Base-by-base conservation (phyloP, 2,797 vertebrate species). In the Gila robusta region DNA sequence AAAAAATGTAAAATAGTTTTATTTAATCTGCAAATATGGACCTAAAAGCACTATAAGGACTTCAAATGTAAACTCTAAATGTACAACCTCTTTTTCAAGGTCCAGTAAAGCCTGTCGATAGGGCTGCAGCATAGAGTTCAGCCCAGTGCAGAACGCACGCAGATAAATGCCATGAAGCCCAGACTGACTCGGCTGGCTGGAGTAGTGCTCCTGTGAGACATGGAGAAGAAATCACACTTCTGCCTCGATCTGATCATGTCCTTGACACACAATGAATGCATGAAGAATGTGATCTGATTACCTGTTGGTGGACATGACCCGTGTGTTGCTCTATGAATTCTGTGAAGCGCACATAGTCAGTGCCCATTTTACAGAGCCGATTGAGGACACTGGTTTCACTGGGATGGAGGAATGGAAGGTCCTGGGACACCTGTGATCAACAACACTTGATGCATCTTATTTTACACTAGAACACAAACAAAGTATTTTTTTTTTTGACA, bases 241-340 rank as follows among this genome's bases (percentile, higher is more conserved):
- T 14, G 9, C 14, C 28, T n/a, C 28, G 10, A n/a, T 37, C 39
- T 12, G 3, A 66, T 19, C 26, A 52, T 32, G 16, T 44, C 6
- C 72, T 71, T 49, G 16, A 64, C 56, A 44, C 77, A 64, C n/a
- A 66, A 54, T 5, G 39, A 54, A 66, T 0, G 32, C 21, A 16
- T 49, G 35, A 72, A 16, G 39, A 81, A 16, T 44, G 19, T n/a
- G 10, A 21, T n/a, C 67, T 4, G 35, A 47, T 87, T 89, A 96
- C 96, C 56, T 96, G 96, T 11, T 94, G 95, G 70, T 96, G 96
- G 12, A 97, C 96, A 85, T 97, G 97, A 2, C 97, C 97, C 0
- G 97, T 98, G 93, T 98, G 97, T 86, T 98, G 98, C 84, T 98
- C 98, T 91, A 97, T 97, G 90, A 99, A 99, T 70, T 99, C 98